Evolutionary conservation across 1,140 invertebrate species (phyloP), one percentile per base, ranked within the genome.

Genomic region (Helicorthomorpha holstii): DNA sequence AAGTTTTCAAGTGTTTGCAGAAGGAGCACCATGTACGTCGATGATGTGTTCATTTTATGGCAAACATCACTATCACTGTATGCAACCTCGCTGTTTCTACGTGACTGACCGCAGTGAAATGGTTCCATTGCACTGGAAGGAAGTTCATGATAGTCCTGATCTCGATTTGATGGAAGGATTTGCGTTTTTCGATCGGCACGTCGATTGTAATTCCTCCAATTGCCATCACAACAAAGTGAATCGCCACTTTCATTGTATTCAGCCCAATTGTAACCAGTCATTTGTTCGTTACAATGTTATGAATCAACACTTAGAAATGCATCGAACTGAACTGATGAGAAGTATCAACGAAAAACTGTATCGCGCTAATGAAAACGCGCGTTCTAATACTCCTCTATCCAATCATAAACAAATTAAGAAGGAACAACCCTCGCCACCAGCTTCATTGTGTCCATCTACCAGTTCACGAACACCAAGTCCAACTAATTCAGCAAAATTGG

Each of bases 91-190:
- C n/a, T 89, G 81, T 61, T 74, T 80, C 58, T 83, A 80, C 58
- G 75, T 76, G 12, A 82, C 81, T 1, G 76, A 81, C 54, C 67
- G 75, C 41, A 68, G 75, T 12, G 80, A 83, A 56, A 75, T 79
- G 27, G 62, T 85, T 4, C 67, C 78, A 4, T 71, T 79, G 59
- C 85, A 89, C 61, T 77, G 81, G 48, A 79, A 79, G 59, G 83
- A 87, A 60, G 88, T 88, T 62, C 85, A 89, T 63, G 82, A 81
- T 56, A 85, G 81, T 59, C 76, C 85, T 19, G 80, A 81, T 57
- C 76, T 85, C 19, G 80, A 81, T 57, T 85, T 87, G 55, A 67
- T 81, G n/a, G 78, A 84, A 19, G 82, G 82, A 3, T 89, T 83
- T 63, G 77, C 82, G 25, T 86, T 83, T 66, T 87, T 80, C 66